Percentiles rank a stretch among this genome's conserved stretches.
These are phyloP conservation scores for Morone chrysops DNA, from an alignment of 2,113 vertebrate species.

Conservation along the genomic window DNA sequence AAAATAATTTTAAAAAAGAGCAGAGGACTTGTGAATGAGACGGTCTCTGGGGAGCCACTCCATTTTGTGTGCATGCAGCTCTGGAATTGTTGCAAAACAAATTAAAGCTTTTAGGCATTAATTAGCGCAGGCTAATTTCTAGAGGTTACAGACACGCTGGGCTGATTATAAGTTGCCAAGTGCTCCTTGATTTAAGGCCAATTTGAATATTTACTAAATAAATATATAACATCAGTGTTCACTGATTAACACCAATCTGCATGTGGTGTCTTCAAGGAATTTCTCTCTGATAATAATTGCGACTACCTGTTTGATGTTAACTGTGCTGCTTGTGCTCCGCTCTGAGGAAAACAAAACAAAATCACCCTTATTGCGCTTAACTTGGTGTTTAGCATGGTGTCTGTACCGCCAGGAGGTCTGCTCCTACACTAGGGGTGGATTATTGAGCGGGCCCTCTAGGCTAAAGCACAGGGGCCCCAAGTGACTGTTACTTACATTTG, in stretches of 20 bases:
- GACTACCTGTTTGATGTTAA: too few species aligned
- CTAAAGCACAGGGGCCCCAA: not conserved
- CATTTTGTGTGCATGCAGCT: conserved; percentile 75
- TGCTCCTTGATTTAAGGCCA: conserved; percentile 83
- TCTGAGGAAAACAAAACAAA: too few species aligned
- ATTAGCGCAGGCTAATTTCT: conserved; percentile 88
- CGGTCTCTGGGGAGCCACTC: conserved; percentile 79
- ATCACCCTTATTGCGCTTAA: too few species aligned
- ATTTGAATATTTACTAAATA: conserved; percentile 72
- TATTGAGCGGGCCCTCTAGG: too few species aligned
- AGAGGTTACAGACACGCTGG: conserved; percentile 85
- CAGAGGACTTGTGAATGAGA: conserved; percentile 83
- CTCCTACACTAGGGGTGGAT: too few species aligned
- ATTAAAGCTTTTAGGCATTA: conserved; percentile 88
- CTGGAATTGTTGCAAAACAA: conserved; percentile 88
- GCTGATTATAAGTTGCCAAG: conserved; percentile 84
- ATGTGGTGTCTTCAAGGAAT: conserved; percentile 30
- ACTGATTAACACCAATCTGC: conserved; percentile 62
- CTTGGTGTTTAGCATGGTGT: too few species aligned
- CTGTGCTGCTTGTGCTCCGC: too few species aligned
- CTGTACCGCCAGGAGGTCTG: too few species aligned
- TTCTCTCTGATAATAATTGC: not conserved
- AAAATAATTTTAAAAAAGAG: conserved; percentile 41
- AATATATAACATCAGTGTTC: conserved; percentile 58
- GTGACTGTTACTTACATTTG: not conserved